phyloP scores from a whole-genome alignment of 2,113 vertebrate species.

The Proterorhinus semilunaris region DNA sequence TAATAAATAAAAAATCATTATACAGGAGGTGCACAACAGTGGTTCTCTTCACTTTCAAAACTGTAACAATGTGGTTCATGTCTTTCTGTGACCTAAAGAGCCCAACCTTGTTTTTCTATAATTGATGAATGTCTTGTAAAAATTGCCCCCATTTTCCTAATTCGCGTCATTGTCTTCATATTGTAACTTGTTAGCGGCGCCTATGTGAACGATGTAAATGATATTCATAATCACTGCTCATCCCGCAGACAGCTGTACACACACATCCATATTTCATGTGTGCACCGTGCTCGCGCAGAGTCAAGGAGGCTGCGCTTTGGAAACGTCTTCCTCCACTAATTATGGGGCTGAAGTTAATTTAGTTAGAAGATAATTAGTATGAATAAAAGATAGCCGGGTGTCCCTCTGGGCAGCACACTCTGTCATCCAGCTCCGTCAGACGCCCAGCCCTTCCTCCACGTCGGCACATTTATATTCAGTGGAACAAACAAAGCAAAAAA shows the following conservation, averaged over 20 bases:
- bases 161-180: background rate
- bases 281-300: slow-evolving; percentile 1
- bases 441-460: slow-evolving; percentile 5
- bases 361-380: slow-evolving; percentile 69
- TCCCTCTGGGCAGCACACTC: slow-evolving; percentile 59
- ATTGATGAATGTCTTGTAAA: background rate
- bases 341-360: slow-evolving; percentile 69
- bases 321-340: slow-evolving; percentile 62
- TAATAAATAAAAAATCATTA: too few relatives aligned
- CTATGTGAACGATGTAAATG: slow-evolving; percentile 4
- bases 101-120: background rate
- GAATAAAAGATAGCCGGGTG: slow-evolving; percentile 68
- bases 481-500: slow-evolving; percentile 1
- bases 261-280: slow-evolving; percentile 9
- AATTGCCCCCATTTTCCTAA: background rate
- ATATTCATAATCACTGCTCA: slow-evolving; percentile 5
- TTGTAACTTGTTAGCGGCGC: background rate
- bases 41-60: too few relatives aligned
- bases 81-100: background rate
- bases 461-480: slow-evolving; percentile 38
- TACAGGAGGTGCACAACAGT: too few relatives aligned
- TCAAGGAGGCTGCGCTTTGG: slow-evolving; percentile 46
- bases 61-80: background rate
- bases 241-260: slow-evolving; percentile 3
- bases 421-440: slow-evolving; percentile 55